Base-by-base conservation (phyloP, 1,140 invertebrate species). In the Drosophila sucinea region DNA sequence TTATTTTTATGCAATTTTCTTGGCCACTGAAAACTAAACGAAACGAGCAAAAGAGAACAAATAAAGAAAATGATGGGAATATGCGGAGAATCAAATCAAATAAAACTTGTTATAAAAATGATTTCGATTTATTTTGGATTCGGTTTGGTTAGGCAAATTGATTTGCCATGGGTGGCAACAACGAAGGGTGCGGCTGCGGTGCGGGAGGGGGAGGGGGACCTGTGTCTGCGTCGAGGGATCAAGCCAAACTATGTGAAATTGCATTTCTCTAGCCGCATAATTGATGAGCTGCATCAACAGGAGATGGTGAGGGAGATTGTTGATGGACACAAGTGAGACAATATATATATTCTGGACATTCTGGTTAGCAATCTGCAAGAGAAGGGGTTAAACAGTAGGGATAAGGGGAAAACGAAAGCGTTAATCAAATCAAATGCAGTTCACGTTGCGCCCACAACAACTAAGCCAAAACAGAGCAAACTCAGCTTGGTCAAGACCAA, bases 391-490 rank as follows among this genome's bases (percentile, higher is more conserved):
- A 23, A 6, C 4, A n/a, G 23, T 5, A 3, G 6, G 23, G 1
- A 0, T 8, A 51, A 8, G 7, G 23, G 23, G 7, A 3, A 51
- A 51, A 8, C 5, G 61, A 57, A 57, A 54, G 47, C 68, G 76
- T 67, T 79, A 79, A 79, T 72, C 73, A 63, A 79, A 79, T 79
- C 66, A 79, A 76, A 79, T 79, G 76, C 76, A 72, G 56, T 60
- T 62, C 76, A 79, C 73, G 76, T 79, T 79, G 68, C 54, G 54
- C 51, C 54, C 44, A 73, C 56, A 60, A 44, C 64, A 57, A 72
- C 54, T 60, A 55, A 29, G 35, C 35, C 35, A 10, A 38, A 38
- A 38, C 35, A 38, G 11, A 38, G 44, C 44, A 25, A 51, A 51
- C 25, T 51, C 7, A 51, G 7, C 17, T 35, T 58, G 56, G 56